Evolutionary conservation across 2,113 vertebrate species (phyloP).

Genomic region (Peromyscus californicus): DNA sequence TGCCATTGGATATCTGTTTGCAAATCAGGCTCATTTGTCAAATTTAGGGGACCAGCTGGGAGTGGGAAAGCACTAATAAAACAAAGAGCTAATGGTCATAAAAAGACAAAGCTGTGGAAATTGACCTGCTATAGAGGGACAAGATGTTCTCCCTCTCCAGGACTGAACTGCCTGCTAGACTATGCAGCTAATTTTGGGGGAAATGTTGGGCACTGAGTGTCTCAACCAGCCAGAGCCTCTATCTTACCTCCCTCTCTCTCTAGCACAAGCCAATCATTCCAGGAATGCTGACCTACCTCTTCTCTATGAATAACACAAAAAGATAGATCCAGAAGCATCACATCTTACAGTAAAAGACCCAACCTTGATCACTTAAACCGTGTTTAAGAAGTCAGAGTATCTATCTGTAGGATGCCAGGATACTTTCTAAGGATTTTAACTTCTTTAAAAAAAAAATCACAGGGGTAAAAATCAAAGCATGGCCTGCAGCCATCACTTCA

Average conservation of each 20-base stretch:
- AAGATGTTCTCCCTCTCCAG: background rate
- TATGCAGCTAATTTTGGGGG: background rate
- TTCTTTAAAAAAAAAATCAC: background rate
- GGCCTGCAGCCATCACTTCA: background rate
- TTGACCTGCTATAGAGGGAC: background rate
- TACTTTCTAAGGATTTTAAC: background rate
- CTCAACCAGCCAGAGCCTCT: background rate
- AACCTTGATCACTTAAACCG: background rate
- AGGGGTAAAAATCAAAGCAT: background rate
- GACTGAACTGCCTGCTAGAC: background rate
- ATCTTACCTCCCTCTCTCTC: background rate
- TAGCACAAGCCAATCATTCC: background rate
- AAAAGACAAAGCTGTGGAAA: background rate
- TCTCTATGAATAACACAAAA: background rate
- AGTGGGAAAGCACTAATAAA: constrained; percentile 7
- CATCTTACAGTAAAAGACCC: background rate
- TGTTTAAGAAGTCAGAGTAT: background rate
- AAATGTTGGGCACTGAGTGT: background rate
- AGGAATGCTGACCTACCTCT: background rate
- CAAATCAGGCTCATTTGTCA: constrained; percentile 4
- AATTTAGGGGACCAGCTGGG: background rate
- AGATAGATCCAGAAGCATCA: background rate
- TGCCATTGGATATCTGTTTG: background rate
- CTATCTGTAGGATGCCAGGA: background rate
- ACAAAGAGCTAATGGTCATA: background rate